phyloP scores from a whole-genome alignment of 2,797 vertebrate genomes.

The Etheostoma nigrum region DNA sequence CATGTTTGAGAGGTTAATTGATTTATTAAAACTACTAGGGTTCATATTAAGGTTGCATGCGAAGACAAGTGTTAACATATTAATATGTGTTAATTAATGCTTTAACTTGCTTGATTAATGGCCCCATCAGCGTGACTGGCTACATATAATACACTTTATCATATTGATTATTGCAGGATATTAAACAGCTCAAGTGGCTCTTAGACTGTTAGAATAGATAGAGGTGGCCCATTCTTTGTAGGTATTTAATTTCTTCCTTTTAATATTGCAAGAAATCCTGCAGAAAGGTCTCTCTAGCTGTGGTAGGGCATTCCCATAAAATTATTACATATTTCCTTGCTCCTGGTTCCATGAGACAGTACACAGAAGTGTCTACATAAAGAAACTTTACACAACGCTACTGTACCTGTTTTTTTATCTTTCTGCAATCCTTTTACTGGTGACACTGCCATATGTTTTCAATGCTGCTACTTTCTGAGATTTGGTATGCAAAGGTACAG shows the following conservation, averaged over 20 bases:
- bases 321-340: neutral
- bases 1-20: constrained; percentile 44
- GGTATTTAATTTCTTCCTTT: constrained; percentile 3
- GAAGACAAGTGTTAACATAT: constrained; percentile 45
- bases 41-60: constrained; percentile 28
- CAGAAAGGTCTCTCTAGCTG: constrained; percentile 4
- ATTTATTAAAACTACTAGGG: constrained; percentile 20
- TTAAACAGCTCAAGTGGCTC: constrained; percentile 37
- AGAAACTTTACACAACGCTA: constrained; percentile 12
- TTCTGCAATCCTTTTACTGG: constrained; percentile 28
- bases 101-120: constrained; percentile 50
- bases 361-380: constrained; percentile 10
- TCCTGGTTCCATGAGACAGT: constrained; percentile 2
- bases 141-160: constrained; percentile 41
- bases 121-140: constrained; percentile 38
- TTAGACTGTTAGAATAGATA: constrained; percentile 23
- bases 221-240: constrained; percentile 4
- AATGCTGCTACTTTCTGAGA: neutral
- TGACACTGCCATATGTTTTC: neutral
- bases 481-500: constrained; percentile 22
- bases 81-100: constrained; percentile 52
- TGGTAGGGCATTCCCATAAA: neutral
- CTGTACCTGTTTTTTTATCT: constrained; percentile 28
- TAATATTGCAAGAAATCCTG: constrained; percentile 18
- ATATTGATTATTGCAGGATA: constrained; percentile 28